Base-by-base conservation (phyloP, 2,888 invertebrate genomes). In the Hedychridium roseum region DNA sequence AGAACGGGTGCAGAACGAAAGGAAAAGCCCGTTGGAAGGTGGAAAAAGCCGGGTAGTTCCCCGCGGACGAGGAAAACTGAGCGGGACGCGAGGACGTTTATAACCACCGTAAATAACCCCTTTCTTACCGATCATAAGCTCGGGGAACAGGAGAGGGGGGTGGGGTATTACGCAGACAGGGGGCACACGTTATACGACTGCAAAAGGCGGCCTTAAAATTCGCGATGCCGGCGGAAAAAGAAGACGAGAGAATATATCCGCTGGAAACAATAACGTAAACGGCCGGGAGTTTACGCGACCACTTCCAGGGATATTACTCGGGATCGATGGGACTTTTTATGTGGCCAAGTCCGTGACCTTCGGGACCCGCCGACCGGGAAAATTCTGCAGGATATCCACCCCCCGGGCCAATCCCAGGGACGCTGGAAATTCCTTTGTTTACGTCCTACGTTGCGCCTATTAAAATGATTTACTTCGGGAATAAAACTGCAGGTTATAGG, bases 21-120 rank as follows among this genome's bases (percentile, higher is more conserved):
- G 18, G 30, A 14, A 7, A 9, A 27, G n/a, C 38, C n/a, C 23
- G 32, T 14, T 20, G 12, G 36, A 49, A 38, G 37, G 38, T 40
- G 47, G 36, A 17, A 50, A 21, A 21, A 18, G 15, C 30, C 35
- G 47, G 44, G 42, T 34, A 47, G 44, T 46, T 40, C 34, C 37
- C 20, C 30, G 40, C 38, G 21, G 32, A 18, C 11, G 35, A 42
- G 30, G 44, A 32, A 48, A 43, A 43, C 48, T 36, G 41, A 27
- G 31, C 49, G 32, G 54, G 43, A 43, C 52, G 60, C 54, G 57
- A 49, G 60, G 71, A 73, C 73, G 58, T 74, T 75, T 74, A 73
- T 68, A 71, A 66, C 72, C 69, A 56, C 60, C 66, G 67, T 76
- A 76, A 76, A 76, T 73, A 71, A 70, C 63, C 55, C 50, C 47